Evolutionary conservation across 53 echinoderm and acorn worm species (phyloP), one percentile per base, ranked within the genome.

Genomic region (Paracentrotus lividus): DNA sequence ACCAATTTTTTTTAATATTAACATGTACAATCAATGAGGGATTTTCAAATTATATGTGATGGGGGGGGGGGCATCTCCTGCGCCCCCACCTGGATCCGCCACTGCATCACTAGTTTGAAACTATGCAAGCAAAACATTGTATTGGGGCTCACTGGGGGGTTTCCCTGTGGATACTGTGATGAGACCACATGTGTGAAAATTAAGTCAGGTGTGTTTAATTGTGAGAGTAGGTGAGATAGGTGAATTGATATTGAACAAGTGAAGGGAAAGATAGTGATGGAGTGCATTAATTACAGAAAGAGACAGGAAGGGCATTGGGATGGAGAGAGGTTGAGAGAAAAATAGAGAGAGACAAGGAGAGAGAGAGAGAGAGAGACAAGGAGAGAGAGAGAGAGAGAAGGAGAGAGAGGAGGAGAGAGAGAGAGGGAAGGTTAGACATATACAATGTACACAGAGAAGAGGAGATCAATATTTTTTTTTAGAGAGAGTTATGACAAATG

Each of bases 91-190:
- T n/a, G n/a, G n/a, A n/a, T n/a, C n/a, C n/a, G n/a, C n/a, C n/a
- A n/a, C n/a, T n/a, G n/a, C n/a, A n/a, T n/a, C n/a, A n/a, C 47
- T n/a, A 81, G 81, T 47, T 47, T 81, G 81, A 47, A 81, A n/a
- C 81, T 81, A 81, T 81, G 81, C 81, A 81, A 47, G 81, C 47
- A 81, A n/a, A 81, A 81, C 81, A 81, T 81, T 44, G 49, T n/a
- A 81, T 81, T 81, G 24, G 27, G 47, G 26, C 24, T 42, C 47
- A n/a, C 81, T 81, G 45, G 24, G 27, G 47, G 26, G 44, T 42
- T 27, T 27, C 81, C 34, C 43, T 23, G 15, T 44, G 27, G 44
- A 26, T 45, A 27, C 44, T 12, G 45, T 26, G 49, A 81, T 24
- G 23, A 1, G 26, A 81, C 24, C 81, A 81, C n/a, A 81, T 44